phyloP scores from a whole-genome alignment of 2,797 vertebrate species.

The Peromyscus eremicus region DNA sequence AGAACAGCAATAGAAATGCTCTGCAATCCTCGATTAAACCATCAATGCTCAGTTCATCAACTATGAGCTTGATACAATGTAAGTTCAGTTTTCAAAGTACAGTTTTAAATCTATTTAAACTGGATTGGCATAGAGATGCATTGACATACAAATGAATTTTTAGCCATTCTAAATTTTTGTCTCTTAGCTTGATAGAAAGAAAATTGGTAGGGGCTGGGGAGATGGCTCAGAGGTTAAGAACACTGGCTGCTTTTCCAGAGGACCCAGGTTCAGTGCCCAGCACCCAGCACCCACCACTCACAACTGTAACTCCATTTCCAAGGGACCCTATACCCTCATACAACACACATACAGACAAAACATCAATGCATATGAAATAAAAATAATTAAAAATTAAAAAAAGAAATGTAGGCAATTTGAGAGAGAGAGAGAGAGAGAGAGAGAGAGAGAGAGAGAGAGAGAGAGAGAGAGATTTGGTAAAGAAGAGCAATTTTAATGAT shows the following conservation, averaged over 20 bases:
- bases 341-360: neutral
- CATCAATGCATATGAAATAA: neutral
- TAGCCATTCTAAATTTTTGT: conserved; percentile 9
- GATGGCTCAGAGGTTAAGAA: neutral
- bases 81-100: neutral
- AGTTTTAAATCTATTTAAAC: conserved; percentile 49
- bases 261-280: neutral
- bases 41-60: conserved; percentile 9
- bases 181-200: conserved; percentile 21
- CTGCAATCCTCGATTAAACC: neutral
- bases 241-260: neutral
- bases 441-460: neutral
- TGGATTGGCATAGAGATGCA: neutral
- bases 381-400: neutral
- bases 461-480: neutral
- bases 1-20: neutral
- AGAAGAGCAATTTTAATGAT: neutral
- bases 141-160: conserved; percentile 14
- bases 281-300: neutral
- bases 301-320: neutral
- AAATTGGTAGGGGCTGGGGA: neutral
- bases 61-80: neutral
- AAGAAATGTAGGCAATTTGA: neutral
- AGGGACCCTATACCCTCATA: neutral
- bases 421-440: too few species aligned